These are phyloP conservation scores for Mormyrus proboscirostris DNA, from an alignment of 2,797 vertebrate species.

Conservation along the genomic window DNA sequence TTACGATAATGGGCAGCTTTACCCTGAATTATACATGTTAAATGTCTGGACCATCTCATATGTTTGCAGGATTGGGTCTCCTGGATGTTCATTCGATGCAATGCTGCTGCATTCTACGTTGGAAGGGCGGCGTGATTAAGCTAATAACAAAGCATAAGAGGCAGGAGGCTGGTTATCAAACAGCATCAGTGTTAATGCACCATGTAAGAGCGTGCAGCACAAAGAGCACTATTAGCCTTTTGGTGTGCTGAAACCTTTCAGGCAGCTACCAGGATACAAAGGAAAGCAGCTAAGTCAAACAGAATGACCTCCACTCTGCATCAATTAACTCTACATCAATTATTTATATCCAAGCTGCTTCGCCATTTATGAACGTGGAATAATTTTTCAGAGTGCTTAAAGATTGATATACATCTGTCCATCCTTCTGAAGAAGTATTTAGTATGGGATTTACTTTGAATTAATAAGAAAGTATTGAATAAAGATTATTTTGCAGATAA, in stretches of 20 bases:
- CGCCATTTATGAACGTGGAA: not conserved
- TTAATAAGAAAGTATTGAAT: not conserved
- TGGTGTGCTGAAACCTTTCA: not conserved
- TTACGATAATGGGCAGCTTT: not conserved
- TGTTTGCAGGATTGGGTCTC: not conserved
- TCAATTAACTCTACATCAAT: constrained; percentile 5
- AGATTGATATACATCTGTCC: not conserved
- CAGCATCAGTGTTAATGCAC: not conserved
- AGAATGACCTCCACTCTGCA: constrained; percentile 8
- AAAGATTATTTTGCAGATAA: not conserved
- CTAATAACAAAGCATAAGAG: not conserved
- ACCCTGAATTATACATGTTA: not conserved
- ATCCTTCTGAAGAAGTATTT: not conserved
- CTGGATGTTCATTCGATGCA: not conserved
- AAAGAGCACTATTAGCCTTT: not conserved
- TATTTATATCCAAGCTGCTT: not conserved
- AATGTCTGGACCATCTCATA: not conserved
- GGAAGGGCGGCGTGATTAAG: not conserved
- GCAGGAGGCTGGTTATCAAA: not conserved
- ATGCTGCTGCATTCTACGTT: not conserved
- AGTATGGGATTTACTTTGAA: not conserved
- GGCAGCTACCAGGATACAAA: not conserved
- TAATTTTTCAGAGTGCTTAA: not conserved
- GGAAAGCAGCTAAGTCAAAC: not conserved
- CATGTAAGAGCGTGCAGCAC: not conserved